Base-by-base conservation (phyloP, 1,140 invertebrate genomes). In the Drosophila ambigua region DNA sequence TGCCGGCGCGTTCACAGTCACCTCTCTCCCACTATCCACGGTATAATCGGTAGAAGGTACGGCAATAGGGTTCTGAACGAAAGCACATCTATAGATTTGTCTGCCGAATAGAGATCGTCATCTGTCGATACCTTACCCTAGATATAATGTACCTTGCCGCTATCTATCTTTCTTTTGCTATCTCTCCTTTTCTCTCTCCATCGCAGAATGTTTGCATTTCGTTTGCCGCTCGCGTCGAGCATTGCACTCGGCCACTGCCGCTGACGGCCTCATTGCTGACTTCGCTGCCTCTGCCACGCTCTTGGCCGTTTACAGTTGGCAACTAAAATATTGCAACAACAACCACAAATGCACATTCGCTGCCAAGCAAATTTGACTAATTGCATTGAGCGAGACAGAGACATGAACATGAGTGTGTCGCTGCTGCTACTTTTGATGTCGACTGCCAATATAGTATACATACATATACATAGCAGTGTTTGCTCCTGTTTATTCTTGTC, bases 341-440 rank as follows among this genome's bases (percentile, higher is more conserved):
- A 50, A 72, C 43, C 50, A 57, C 20, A 46, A 20, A 43, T n/a
- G 20, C 44, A 73, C 69, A 59, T 45, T 72, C 65, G 65, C 39
- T 63, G 39, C 35, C 35, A 39, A 39, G 35, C 43, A 50, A 87
- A 82, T 87, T 87, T 87, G 82, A 88, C 83, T 83, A 87, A 88
- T 87, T 87, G 75, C 72, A 75, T 66, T 65, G 68, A 62, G 26
- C 41, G 67, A 15, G 23, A 20, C 16, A 41, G 53, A 39, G 20
- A 41, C 39, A 49, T 48, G 50, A 39, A 65, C 60, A 48, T 44
- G 28, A 65, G 48, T 65, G 45, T 69, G 61, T 72, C 24, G 60
- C 11, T 54, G n/a, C 16, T 60, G 62, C 48, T 66, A 64, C 61
- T 62, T 69, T 80, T 85, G 77, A 73, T 84, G 73, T 46, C 44